A percentile compares a stretch with the other conserved stretches of the same genome.
Conservation (phyloP, 1,140 invertebrate species). For the Drosophila bocki region DNA sequence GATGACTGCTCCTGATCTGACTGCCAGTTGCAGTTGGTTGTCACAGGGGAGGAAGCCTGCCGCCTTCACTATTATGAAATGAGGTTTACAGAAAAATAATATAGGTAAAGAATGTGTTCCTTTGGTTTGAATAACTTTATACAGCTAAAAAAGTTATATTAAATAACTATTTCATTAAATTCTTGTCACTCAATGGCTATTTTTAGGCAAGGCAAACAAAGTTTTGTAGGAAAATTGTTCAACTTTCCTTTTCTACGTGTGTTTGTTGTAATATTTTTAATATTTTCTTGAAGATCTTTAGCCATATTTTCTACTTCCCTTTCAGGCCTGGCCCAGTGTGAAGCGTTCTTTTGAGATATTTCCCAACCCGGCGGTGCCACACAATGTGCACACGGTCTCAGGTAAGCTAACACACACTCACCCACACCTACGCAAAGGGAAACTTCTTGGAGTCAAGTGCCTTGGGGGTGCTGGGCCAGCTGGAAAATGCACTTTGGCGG, state of each 20-base stretch:
- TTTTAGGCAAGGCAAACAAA: too few relatives aligned
- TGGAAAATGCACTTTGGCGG: conserved; percentile 63
- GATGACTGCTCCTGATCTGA: conserved; percentile 17
- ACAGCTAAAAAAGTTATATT: background rate
- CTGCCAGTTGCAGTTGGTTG: conserved; percentile 15
- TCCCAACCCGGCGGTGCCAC: conserved; percentile 62
- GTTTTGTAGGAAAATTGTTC: background rate
- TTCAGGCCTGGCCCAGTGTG: conserved; percentile 80
- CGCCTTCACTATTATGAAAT: background rate
- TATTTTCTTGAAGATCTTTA: background rate
- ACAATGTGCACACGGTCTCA: conserved; percentile 78
- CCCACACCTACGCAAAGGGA: conserved; percentile 11
- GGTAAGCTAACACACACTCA: conserved; percentile 61
- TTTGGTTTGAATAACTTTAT: background rate
- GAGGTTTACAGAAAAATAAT: background rate
- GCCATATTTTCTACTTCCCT: background rate
- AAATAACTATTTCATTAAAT: background rate
- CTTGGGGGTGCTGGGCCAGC: background rate
- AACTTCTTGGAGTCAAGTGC: conserved; percentile 62
- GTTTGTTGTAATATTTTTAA: background rate
- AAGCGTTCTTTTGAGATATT: conserved; percentile 80
- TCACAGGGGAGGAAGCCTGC: background rate
- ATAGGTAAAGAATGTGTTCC: background rate
- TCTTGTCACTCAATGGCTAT: conserved; percentile 3
- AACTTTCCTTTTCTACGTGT: background rate